Conservation (phyloP, 2,113 vertebrate species). For the Corythornis cristatus region DNA sequence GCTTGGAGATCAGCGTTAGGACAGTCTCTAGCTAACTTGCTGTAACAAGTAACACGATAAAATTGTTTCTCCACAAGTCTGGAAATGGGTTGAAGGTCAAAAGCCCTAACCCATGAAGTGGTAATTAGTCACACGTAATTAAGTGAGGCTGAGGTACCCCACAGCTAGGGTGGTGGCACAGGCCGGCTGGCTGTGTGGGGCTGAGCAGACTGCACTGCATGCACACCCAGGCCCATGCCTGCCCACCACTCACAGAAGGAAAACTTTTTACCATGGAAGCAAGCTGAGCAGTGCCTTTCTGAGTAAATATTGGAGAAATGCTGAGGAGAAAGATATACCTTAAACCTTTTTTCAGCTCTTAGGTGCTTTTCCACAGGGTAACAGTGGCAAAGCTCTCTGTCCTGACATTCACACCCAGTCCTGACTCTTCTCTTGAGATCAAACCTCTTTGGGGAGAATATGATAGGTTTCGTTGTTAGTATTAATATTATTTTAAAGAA, state of each 20-base stretch:
- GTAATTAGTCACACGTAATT: background rate
- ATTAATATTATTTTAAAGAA: background rate
- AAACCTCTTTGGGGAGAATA: background rate
- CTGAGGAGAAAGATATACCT: background rate
- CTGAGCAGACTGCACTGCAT: rapidly evolving
- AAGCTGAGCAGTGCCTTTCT: background rate
- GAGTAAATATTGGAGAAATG: background rate
- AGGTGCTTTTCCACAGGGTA: background rate
- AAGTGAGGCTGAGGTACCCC: background rate
- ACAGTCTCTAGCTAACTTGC: background rate
- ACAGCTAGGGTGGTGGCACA: rapidly evolving
- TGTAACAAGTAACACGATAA: background rate
- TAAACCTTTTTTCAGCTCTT: background rate
- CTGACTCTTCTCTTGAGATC: background rate
- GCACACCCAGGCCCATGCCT: rapidly evolving
- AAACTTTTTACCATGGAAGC: background rate
- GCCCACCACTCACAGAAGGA: background rate
- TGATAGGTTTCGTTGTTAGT: background rate
- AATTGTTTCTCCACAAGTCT: background rate
- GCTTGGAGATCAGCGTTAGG: background rate
- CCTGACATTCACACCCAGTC: background rate
- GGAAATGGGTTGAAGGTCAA: background rate
- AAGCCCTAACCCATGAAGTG: background rate
- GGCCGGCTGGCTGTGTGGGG: rapidly evolving
- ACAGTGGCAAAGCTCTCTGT: background rate